Conservation (phyloP, 2,797 vertebrate genomes). For the Phaenicophaeus curvirostris region DNA sequence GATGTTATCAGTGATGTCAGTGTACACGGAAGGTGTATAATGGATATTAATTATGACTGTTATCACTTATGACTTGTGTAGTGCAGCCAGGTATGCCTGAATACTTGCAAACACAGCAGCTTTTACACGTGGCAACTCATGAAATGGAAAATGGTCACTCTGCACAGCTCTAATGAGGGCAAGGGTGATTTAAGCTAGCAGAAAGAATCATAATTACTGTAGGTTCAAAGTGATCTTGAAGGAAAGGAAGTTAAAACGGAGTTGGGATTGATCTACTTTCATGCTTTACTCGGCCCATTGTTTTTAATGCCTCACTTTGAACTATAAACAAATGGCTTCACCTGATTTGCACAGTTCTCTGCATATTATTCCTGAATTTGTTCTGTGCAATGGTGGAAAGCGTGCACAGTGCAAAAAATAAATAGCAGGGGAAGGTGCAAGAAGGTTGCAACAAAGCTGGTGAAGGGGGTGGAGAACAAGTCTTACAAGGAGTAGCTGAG, state of each 20-base stretch:
- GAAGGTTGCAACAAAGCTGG: neutral
- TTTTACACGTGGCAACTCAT: slow-evolving; percentile 67
- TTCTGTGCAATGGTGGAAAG: neutral
- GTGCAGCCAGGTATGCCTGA: slow-evolving; percentile 62
- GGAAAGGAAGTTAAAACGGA: slow-evolving; percentile 50
- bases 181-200: slow-evolving; percentile 71
- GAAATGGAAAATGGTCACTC: slow-evolving; percentile 69
- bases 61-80: slow-evolving; percentile 61
- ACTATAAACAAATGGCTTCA: slow-evolving; percentile 55
- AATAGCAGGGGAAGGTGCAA: neutral
- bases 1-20: slow-evolving; percentile 61
- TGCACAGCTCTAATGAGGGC: slow-evolving; percentile 63
- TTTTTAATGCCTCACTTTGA: slow-evolving; percentile 56
- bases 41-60: slow-evolving; percentile 73
- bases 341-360: slow-evolving; percentile 36
- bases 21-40: slow-evolving; percentile 60
- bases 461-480: too few species aligned
- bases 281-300: slow-evolving; percentile 54
- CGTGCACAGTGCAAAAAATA: neutral
- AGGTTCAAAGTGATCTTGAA: slow-evolving; percentile 70
- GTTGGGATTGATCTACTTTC: slow-evolving; percentile 63
- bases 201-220: slow-evolving; percentile 70
- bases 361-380: neutral
- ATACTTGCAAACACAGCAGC: slow-evolving; percentile 66
- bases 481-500: too few species aligned